Percentiles rank a stretch among this genome's conserved stretches.
Conservation (phyloP, 2,113 vertebrate species). For the Crotalus viridis region DNA sequence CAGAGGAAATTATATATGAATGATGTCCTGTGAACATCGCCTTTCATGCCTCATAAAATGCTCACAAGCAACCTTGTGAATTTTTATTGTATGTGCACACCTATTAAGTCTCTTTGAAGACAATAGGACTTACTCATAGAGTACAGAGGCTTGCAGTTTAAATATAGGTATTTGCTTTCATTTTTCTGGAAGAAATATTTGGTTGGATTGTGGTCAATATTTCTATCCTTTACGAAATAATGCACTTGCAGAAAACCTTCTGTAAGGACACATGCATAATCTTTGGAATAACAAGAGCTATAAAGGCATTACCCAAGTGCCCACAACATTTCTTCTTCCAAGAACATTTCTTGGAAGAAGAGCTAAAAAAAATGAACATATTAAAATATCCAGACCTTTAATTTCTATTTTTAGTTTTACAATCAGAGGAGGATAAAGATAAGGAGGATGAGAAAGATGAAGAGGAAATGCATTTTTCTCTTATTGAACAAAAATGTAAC, state of each 20-base stretch:
- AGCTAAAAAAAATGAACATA: not conserved
- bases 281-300: not conserved
- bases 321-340: too few relatives aligned
- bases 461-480: not conserved
- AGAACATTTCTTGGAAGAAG: too few relatives aligned
- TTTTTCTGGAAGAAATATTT: not conserved
- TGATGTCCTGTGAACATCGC: not conserved
- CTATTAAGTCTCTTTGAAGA: not conserved
- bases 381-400: not conserved
- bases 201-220: not conserved
- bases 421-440: not conserved
- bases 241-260: not conserved
- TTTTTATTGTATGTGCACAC: too few relatives aligned
- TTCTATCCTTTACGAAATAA: not conserved
- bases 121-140: not conserved
- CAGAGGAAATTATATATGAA: not conserved
- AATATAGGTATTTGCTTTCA: not conserved
- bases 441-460: not conserved
- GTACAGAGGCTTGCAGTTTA: not conserved
- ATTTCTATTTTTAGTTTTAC: not conserved
- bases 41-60: too few relatives aligned
- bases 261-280: accelerated
- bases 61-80: too few relatives aligned
- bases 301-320: not conserved
- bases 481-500: not conserved